Evolutionary conservation across 2,888 invertebrate genomes (phyloP).

Genomic region (Cantharis lateralis): DNA sequence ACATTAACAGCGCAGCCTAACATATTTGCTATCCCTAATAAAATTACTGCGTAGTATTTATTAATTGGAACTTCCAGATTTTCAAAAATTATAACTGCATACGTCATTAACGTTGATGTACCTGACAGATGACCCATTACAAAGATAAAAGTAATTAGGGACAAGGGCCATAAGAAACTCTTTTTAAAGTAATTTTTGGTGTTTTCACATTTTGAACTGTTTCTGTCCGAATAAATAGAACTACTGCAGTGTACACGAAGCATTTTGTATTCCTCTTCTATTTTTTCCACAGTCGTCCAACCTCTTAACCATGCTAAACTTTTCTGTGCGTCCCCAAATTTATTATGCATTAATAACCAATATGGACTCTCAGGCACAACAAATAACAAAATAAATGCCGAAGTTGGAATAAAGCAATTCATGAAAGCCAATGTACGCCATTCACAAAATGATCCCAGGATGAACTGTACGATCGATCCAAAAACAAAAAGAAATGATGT

Average conservation of each 20-base stretch:
- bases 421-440: constrained; percentile 75
- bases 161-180: constrained; percentile 70
- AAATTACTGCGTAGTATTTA: constrained; percentile 74
- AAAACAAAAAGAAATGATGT: constrained; percentile 76
- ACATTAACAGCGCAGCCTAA: constrained; percentile 70
- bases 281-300: constrained; percentile 67
- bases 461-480: constrained; percentile 76
- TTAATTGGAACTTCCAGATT: constrained; percentile 74
- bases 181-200: constrained; percentile 49
- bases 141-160: constrained; percentile 68
- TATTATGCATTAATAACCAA: constrained; percentile 74
- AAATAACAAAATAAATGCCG: constrained; percentile 68
- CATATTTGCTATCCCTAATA: constrained; percentile 72
- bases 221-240: neutral
- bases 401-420: constrained; percentile 67
- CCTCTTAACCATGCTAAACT: constrained; percentile 79
- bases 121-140: constrained; percentile 78
- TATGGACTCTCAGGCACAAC: constrained; percentile 82
- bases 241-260: neutral
- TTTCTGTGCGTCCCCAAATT: constrained; percentile 68
- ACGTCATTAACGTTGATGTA: constrained; percentile 73
- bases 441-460: constrained; percentile 69
- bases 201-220: neutral
- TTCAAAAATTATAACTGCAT: constrained; percentile 74
- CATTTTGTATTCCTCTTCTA: constrained; percentile 63